Conservation (phyloP, 1,140 invertebrate genomes). For the Drosophila sproati region DNA sequence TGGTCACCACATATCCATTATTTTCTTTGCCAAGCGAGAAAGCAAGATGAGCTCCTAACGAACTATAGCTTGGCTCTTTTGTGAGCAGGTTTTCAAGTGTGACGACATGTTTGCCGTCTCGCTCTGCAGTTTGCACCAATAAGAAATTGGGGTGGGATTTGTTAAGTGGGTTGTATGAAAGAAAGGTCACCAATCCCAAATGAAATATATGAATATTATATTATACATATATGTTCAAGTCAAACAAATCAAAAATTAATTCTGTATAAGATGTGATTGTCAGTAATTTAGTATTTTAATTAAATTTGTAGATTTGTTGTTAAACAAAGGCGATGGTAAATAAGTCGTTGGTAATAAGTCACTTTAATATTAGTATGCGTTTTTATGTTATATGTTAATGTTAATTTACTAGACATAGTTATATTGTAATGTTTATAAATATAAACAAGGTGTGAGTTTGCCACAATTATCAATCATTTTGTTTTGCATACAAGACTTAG, state of each 20-base stretch:
- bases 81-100: not conserved
- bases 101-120: conserved; percentile 1
- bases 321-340: too few relatives aligned
- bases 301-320: too few relatives aligned
- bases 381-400: too few relatives aligned
- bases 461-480: too few relatives aligned
- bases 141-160: conserved; percentile 23
- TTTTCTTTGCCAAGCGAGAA: conserved; percentile 3
- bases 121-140: conserved; percentile 16
- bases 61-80: conserved; percentile 38
- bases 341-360: too few relatives aligned
- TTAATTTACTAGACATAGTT: too few relatives aligned
- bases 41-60: conserved; percentile 14
- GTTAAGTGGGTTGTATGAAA: conserved; percentile 7
- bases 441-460: too few relatives aligned
- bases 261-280: not conserved
- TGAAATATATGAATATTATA: not conserved
- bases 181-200: conserved; percentile 34
- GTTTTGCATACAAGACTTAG: too few relatives aligned
- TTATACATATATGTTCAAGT: conserved; percentile 14
- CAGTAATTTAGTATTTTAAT: not conserved
- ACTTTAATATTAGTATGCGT: too few relatives aligned
- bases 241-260: conserved; percentile 26
- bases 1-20: conserved; percentile 7
- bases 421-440: too few relatives aligned